Evolutionary conservation across 1,140 invertebrate species (phyloP), one percentile per base, ranked within the genome.

Genomic region (Meloidogyne floridensis): DNA sequence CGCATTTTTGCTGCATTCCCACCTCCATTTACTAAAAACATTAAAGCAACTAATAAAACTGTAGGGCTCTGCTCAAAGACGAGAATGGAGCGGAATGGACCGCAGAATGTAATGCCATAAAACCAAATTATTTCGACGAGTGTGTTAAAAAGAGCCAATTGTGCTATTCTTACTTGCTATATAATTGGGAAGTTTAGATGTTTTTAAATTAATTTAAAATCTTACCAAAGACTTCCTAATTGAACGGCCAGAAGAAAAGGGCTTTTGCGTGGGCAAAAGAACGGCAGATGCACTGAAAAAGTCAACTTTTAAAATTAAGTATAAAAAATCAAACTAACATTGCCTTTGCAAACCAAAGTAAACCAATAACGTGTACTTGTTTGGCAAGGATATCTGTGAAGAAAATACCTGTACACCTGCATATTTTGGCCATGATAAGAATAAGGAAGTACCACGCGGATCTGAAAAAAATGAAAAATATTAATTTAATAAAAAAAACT

Each of bases 11-110:
- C 85, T 20, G 92, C 90, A 70, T 83, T 86, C 8, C 88, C 10
- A 65, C 59, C 89, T 59, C 85, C 87, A 20, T 87, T 88, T 72
- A 91, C 90, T 6, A 92, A 81, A 47, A 91, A 90, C 86, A 87
- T 89, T 9, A 90, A 87, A 65, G 90, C 91, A 51, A 91, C 89
- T 59, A 92, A 85, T n/a, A 92, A 84, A 5, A 92, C 90, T 11
- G 91, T 70, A 75, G 92, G 90, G 86, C 89, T 91, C 75, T 92
- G 91, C 84, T 92, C 92, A 88, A 91, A 92, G 47, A 92, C 84
- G 3, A 92, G 84, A 32, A 92, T 90, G 13, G 91, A 91, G 75
- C 87, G 89, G 9, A 92, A 82, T 7, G 91, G 91, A 8, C 91
- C 91, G 87, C 91, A 92, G 59, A 91, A 86, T 2, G 71, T 56